Evolutionary conservation across 1,140 invertebrate species (phyloP).

Genomic region (Aphelenchoides besseyi): DNA sequence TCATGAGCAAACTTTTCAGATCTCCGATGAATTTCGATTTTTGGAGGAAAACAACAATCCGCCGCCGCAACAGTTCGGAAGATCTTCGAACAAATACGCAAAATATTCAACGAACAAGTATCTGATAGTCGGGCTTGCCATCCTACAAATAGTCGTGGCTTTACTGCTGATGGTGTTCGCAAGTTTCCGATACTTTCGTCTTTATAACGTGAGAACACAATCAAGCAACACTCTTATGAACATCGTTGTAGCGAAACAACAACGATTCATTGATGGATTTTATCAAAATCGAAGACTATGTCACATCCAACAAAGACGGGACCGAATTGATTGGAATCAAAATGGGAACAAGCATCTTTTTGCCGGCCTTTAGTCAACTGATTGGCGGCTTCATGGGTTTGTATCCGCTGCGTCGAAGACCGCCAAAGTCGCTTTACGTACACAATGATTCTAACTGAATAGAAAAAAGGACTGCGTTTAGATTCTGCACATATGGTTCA

Average conservation of each 20-base stretch:
- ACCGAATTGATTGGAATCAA: conserved; percentile 29
- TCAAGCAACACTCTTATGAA: too few relatives aligned
- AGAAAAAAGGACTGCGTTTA: neutral
- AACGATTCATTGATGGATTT: conserved; percentile 25
- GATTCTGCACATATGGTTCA: neutral
- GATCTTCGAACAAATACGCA: neutral
- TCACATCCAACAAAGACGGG: conserved; percentile 23
- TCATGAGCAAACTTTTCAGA: too few relatives aligned
- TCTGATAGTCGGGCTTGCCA: conserved; percentile 38
- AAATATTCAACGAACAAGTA: neutral
- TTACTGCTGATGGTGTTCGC: conserved; percentile 11
- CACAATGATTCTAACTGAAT: neutral
- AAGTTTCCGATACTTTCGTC: neutral
- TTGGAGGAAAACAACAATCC: neutral
- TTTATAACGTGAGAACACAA: neutral
- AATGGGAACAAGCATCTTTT: conserved; percentile 16
- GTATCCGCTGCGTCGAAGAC: conserved; percentile 3
- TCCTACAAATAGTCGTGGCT: conserved; percentile 16
- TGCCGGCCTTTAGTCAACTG: conserved; percentile 24
- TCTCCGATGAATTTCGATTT: conserved; percentile 13
- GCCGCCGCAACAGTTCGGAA: neutral
- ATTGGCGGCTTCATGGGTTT: conserved; percentile 21
- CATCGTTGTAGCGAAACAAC: conserved; percentile 5
- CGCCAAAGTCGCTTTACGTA: conserved; percentile 15
- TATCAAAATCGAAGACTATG: conserved; percentile 29